Evolutionary conservation across 2,113 vertebrate species (phyloP).

Genomic region (Diglossa brunneiventris): DNA sequence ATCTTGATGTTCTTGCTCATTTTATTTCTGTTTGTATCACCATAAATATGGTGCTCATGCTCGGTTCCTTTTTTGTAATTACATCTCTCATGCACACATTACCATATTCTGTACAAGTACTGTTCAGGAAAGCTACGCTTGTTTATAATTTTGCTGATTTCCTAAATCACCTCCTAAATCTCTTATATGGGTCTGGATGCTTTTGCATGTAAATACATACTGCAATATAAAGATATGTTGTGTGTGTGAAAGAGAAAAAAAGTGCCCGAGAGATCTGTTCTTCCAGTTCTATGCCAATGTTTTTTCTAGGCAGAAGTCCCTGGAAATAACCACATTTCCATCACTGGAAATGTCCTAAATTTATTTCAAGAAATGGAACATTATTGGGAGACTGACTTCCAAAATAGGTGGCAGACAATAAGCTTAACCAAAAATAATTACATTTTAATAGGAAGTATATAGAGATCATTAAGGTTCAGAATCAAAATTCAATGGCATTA

Average conservation of each 20-base stretch:
- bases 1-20: not conserved
- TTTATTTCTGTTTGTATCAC: not conserved
- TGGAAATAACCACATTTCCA: not conserved
- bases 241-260: not conserved
- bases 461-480: not conserved
- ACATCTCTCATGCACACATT: not conserved
- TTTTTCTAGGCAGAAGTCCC: not conserved
- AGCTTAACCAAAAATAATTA: not conserved
- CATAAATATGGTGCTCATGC: not conserved
- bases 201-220: not conserved
- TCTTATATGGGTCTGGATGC: not conserved
- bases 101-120: not conserved
- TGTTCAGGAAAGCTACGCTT: not conserved
- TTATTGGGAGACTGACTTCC: not conserved
- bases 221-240: not conserved
- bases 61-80: not conserved
- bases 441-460: not conserved
- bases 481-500: not conserved
- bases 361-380: not conserved
- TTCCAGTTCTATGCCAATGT: not conserved
- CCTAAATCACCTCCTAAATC: not conserved
- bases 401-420: not conserved
- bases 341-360: not conserved
- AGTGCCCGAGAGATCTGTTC: not conserved
- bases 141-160: not conserved